Evolutionary conservation across 2,888 invertebrate species (phyloP).

Genomic region (Pristionchus fissidentatus): DNA sequence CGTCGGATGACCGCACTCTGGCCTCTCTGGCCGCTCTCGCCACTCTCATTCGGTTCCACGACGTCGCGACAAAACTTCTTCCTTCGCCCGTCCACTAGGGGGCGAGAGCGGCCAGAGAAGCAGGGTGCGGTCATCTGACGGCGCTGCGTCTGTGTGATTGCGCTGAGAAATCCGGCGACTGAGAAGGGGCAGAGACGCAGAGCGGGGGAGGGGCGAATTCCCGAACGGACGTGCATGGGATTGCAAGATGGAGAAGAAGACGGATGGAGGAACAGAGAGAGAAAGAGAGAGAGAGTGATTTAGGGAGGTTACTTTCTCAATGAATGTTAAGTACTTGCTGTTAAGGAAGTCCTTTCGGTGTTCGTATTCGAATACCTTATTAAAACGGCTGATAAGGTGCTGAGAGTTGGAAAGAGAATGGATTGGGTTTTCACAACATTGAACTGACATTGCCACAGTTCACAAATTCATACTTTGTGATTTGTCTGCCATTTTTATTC

Average conservation of each 20-base stretch:
- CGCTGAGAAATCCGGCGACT: neutral
- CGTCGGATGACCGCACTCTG: conserved; percentile 21
- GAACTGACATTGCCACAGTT: neutral
- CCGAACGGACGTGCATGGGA: too few relatives aligned
- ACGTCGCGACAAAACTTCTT: conserved; percentile 12
- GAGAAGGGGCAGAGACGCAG: conserved; percentile 9
- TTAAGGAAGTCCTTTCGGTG: too few relatives aligned
- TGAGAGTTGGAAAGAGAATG: too few relatives aligned
- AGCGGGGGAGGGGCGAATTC: too few relatives aligned
- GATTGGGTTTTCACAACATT: neutral
- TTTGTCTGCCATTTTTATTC: neutral
- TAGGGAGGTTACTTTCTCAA: too few relatives aligned
- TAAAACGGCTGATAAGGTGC: too few relatives aligned
- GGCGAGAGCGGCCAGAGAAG: conserved; percentile 22
- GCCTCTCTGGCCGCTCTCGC: conserved; percentile 22
- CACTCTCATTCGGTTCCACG: conserved; percentile 27
- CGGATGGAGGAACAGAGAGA: neutral
- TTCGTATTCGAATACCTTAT: too few relatives aligned
- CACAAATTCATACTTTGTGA: neutral
- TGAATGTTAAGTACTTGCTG: too few relatives aligned
- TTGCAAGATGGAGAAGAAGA: too few relatives aligned
- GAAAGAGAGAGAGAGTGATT: too few relatives aligned
- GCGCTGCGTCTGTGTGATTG: neutral
- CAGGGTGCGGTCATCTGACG: conserved; percentile 4
- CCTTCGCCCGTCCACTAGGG: too few relatives aligned